phyloP scores from a whole-genome alignment of 2,797 vertebrate genomes.

The Syndactyla subalaris region DNA sequence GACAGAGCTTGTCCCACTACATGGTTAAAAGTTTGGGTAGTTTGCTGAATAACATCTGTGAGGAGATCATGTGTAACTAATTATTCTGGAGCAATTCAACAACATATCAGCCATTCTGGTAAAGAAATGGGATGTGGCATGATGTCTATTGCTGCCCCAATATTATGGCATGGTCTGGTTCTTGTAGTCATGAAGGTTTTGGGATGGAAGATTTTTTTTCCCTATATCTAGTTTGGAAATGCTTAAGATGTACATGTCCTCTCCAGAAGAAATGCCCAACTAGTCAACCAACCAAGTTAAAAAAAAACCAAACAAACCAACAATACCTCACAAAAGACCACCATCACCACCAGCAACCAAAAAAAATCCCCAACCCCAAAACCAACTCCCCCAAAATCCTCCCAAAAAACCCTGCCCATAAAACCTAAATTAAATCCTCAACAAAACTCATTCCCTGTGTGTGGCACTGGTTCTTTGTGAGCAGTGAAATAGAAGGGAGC shows the following conservation, averaged over 20 bases:
- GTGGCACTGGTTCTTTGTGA: background rate
- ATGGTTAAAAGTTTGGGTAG: background rate
- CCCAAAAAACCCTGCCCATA: background rate
- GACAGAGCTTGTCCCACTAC: background rate
- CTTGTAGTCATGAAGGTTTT: background rate
- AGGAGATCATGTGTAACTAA: background rate
- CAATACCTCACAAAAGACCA: too few relatives aligned
- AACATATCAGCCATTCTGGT: background rate
- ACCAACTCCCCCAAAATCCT: background rate
- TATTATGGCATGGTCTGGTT: background rate
- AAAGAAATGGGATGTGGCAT: background rate
- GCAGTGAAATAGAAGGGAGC: background rate
- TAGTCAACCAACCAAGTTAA: background rate
- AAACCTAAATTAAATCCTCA: background rate
- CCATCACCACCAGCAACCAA: background rate
- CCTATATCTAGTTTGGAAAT: background rate
- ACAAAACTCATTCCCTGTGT: background rate
- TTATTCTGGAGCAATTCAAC: background rate
- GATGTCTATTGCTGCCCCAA: background rate
- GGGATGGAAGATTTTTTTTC: background rate
- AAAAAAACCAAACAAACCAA: background rate
- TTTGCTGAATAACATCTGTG: background rate
- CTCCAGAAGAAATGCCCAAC: background rate
- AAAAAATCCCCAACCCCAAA: background rate
- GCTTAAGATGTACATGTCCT: fast-evolving